phyloP scores from a whole-genome alignment of 1,140 invertebrate species.

The Grapholita molesta region DNA sequence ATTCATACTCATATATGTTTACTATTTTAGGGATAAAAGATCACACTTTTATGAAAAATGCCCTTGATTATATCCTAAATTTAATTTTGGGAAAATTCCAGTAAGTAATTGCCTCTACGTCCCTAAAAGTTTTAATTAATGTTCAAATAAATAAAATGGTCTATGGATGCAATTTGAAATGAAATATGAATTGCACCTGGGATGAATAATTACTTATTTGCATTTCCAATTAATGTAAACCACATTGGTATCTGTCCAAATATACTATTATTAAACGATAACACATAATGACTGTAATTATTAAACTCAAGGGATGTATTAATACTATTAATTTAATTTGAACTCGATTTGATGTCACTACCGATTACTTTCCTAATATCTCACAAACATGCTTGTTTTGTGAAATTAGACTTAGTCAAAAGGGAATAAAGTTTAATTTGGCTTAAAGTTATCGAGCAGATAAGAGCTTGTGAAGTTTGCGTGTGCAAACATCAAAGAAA shows the following conservation, averaged over 20 bases:
- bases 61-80: neutral
- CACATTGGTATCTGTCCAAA: neutral
- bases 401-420: neutral
- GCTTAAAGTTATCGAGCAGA: neutral
- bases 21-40: no score
- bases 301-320: neutral
- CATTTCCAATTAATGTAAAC: neutral
- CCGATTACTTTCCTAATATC: neutral
- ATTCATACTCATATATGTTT: no score
- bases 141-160: neutral
- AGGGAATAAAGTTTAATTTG: neutral
- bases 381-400: neutral
- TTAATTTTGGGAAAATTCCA: neutral
- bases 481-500: neutral
- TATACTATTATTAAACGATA: neutral
- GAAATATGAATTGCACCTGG: neutral
- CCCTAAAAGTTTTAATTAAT: neutral
- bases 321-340: neutral
- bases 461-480: neutral
- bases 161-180: neutral
- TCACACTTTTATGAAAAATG: no score
- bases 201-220: neutral
- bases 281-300: neutral
- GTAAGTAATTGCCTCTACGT: neutral
- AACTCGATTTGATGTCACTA: neutral